Percentiles rank a stretch among this genome's conserved stretches.
phyloP scores from a whole-genome alignment of 2,797 vertebrate species.

The Corythornis leucogaster region DNA sequence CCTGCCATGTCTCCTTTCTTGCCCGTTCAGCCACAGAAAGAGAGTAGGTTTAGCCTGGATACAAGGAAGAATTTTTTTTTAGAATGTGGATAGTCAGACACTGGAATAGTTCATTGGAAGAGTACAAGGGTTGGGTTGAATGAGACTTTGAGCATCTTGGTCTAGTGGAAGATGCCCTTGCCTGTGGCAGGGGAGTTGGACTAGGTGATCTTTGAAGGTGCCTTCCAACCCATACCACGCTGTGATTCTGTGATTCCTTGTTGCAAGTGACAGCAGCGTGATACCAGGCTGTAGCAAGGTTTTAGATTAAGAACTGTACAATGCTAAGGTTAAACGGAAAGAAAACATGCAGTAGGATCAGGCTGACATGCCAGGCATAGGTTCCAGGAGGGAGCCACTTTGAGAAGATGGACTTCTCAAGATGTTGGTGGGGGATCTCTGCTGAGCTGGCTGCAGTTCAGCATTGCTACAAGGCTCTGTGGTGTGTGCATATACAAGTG shows the following conservation, averaged over 20 bases:
- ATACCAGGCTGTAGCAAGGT: background rate
- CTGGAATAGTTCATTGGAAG: background rate
- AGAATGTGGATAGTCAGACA: background rate
- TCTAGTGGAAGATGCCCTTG: background rate
- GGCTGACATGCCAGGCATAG: background rate
- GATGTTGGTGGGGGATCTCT: background rate
- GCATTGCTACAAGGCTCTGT: background rate
- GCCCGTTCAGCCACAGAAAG: background rate
- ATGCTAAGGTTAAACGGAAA: background rate
- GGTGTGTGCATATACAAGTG: fast-evolving
- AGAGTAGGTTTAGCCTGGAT: background rate
- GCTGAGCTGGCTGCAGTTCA: background rate
- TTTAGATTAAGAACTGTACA: background rate
- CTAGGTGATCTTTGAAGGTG: background rate
- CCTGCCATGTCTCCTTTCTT: background rate
- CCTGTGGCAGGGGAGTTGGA: background rate
- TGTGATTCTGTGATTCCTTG: background rate
- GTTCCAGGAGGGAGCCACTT: background rate
- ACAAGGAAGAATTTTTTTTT: background rate
- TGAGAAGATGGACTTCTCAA: background rate
- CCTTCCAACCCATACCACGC: background rate
- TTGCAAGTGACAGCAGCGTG: background rate
- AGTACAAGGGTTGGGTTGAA: background rate
- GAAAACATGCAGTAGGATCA: background rate
- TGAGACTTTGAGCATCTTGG: background rate